Evolutionary conservation across 2,888 invertebrate genomes (phyloP).

Genomic region (Hirtodrosophila alboralis): DNA sequence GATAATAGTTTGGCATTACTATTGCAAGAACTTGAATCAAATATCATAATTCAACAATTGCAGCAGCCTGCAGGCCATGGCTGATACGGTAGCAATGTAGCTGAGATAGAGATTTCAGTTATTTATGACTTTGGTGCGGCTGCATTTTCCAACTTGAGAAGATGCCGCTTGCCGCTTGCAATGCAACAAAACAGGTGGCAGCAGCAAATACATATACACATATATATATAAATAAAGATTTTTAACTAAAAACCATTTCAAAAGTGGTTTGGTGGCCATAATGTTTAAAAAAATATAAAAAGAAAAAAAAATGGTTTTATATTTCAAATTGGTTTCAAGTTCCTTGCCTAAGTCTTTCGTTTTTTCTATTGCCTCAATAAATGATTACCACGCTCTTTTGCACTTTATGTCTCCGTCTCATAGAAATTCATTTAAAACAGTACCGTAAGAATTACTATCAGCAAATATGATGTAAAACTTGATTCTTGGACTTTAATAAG

Average conservation of each 20-base stretch:
- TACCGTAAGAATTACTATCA: too few relatives aligned
- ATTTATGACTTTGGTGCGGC: slow-evolving; percentile 49
- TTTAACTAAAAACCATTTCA: slow-evolving; percentile 34
- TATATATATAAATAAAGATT: slow-evolving; percentile 30
- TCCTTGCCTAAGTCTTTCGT: slow-evolving; percentile 42
- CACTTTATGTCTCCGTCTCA: too few relatives aligned
- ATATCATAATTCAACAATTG: slow-evolving; percentile 43
- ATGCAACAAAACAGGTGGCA: slow-evolving; percentile 48
- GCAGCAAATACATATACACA: slow-evolving; percentile 16
- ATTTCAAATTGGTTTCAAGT: slow-evolving; percentile 40
- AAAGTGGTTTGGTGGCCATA: slow-evolving; percentile 37
- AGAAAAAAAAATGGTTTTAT: slow-evolving; percentile 39
- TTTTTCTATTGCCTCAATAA: too few relatives aligned
- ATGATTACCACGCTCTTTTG: too few relatives aligned
- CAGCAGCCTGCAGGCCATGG: slow-evolving; percentile 30
- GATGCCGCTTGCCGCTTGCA: slow-evolving; percentile 32
- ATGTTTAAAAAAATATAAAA: slow-evolving; percentile 31
- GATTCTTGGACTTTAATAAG: too few relatives aligned
- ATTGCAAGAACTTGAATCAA: slow-evolving; percentile 6
- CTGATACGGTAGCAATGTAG: slow-evolving; percentile 58
- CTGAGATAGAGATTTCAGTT: slow-evolving; percentile 55
- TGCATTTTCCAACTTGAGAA: slow-evolving; percentile 44
- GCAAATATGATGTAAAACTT: too few relatives aligned
- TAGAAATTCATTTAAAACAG: too few relatives aligned
- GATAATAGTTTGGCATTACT: slow-evolving; percentile 2